These are phyloP conservation scores for Phalacrocorax carbo DNA, from an alignment of 2,113 vertebrate genomes.

Conservation along the genomic window DNA sequence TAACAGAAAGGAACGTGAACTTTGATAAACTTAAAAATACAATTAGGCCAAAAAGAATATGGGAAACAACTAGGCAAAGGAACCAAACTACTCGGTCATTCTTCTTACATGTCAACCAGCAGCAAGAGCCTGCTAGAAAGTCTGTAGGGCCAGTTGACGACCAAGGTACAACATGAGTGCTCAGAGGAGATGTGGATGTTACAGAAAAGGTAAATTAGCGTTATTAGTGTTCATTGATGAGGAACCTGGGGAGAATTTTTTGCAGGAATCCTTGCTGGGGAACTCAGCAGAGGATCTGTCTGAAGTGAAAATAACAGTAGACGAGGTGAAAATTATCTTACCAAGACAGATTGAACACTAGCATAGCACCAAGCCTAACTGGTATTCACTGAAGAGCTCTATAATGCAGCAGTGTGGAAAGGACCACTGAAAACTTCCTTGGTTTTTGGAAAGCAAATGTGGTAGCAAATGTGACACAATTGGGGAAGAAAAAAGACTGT, in stretches of 20 bases:
- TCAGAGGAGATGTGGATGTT: not conserved
- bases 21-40: not conserved
- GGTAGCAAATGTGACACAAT: not conserved
- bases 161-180: not conserved
- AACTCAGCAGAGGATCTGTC: not conserved
- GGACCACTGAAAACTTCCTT: not conserved
- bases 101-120: not conserved
- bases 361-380: not conserved
- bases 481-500: not conserved
- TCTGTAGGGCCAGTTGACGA: not conserved
- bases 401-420: not conserved
- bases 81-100: not conserved
- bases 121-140: not conserved
- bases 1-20: not conserved
- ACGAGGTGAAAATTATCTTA: not conserved
- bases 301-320: not conserved
- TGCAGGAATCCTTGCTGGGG: not conserved
- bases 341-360: not conserved
- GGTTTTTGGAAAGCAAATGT: not conserved
- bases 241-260: not conserved
- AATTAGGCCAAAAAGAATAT: not conserved
- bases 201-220: not conserved
- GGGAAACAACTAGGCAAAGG: not conserved
- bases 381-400: not conserved
- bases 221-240: not conserved